A percentile compares a stretch with the other conserved stretches of the same genome.
These are phyloP conservation scores for Microcebus ravelobensis DNA, from an alignment of 2,113 vertebrate species.

Conservation along the genomic window DNA sequence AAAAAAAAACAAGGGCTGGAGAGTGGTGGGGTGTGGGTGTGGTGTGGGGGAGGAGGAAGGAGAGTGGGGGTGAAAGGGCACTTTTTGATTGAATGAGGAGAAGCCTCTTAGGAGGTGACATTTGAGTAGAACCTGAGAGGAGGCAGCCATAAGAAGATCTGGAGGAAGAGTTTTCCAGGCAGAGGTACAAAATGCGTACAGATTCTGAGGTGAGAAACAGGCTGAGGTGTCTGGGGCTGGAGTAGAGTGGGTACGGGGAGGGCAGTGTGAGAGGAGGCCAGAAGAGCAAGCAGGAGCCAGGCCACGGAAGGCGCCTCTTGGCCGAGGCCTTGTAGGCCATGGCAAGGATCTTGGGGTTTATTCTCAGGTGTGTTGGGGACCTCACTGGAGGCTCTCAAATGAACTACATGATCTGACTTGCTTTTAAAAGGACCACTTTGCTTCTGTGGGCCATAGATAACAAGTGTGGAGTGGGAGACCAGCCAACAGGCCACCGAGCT, in stretches of 20 bases:
- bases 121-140: neutral
- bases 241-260: neutral
- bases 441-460: neutral
- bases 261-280: neutral
- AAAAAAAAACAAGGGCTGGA: neutral
- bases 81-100: neutral
- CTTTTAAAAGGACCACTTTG: neutral
- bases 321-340: neutral
- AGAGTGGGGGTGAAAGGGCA: neutral
- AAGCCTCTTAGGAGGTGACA: neutral
- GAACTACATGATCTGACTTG: neutral
- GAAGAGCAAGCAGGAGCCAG: neutral
- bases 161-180: neutral
- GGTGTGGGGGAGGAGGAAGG: too few relatives aligned
- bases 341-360: neutral
- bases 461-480: neutral
- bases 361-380: neutral
- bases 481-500: neutral
- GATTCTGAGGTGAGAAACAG: neutral
- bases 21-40: too few relatives aligned
- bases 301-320: neutral
- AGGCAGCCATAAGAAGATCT: neutral
- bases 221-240: neutral
- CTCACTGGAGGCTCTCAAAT: neutral
- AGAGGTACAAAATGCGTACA: neutral